Evolutionary conservation across 2,888 invertebrate species (phyloP).

Genomic region (Bibio marci): DNA sequence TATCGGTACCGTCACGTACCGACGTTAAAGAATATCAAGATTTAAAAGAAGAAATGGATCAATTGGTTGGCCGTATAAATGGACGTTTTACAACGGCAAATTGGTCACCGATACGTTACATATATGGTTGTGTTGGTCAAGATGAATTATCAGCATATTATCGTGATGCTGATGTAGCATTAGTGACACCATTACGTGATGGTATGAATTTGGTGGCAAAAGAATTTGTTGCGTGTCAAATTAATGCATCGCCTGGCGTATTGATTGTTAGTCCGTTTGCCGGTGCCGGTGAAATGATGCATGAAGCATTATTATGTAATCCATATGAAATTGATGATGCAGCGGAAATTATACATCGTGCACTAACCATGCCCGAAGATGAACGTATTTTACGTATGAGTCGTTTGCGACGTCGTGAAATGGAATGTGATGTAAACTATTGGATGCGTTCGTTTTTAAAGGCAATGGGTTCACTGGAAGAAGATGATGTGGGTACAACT

Average conservation of each 20-base stretch:
- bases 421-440: constrained; percentile 66
- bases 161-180: constrained; percentile 68
- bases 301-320: constrained; percentile 77
- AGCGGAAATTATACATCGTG: constrained; percentile 72
- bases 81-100: constrained; percentile 79
- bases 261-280: constrained; percentile 81
- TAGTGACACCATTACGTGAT: constrained; percentile 74
- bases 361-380: constrained; percentile 79
- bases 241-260: constrained; percentile 70
- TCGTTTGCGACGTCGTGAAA: constrained; percentile 61
- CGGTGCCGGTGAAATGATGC: constrained; percentile 87
- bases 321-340: constrained; percentile 79
- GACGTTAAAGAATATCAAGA: constrained; percentile 84
- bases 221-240: constrained; percentile 84
- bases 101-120: constrained; percentile 80
- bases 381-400: constrained; percentile 76
- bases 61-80: constrained; percentile 68
- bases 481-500: constrained; percentile 67
- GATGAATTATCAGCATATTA: constrained; percentile 75
- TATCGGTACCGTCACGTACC: constrained; percentile 75
- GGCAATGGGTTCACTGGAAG: constrained; percentile 70
- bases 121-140: constrained; percentile 76
- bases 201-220: constrained; percentile 89
- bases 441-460: constrained; percentile 81
- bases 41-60: constrained; percentile 79